Percentiles rank a stretch among this genome's conserved stretches.
Conservation (phyloP, 2,888 invertebrate genomes). For the Candidula unifasciata region DNA sequence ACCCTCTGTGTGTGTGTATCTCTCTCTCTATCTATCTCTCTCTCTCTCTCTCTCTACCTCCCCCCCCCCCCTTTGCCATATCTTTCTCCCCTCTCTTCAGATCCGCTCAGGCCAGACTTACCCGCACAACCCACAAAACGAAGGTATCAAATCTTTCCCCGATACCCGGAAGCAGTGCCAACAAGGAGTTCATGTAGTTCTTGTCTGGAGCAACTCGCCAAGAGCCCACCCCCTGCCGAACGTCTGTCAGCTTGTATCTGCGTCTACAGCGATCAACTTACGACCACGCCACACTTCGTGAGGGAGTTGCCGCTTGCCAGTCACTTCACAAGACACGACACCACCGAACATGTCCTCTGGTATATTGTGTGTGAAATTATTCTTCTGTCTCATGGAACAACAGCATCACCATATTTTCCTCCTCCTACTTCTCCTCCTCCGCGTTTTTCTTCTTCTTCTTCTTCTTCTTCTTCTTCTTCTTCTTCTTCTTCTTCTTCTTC, state of each 20-base stretch:
- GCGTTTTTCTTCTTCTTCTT: no score
- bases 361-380: no score
- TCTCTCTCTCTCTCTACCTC: constrained; percentile 26
- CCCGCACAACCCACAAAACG: not conserved
- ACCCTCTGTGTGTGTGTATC: constrained; percentile 10
- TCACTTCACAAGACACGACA: no score
- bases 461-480: no score
- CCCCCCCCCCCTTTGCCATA: not conserved
- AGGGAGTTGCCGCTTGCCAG: no score
- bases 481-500: no score
- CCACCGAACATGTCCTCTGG: no score
- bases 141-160: not conserved
- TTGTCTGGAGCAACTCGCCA: not conserved
- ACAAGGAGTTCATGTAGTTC: not conserved
- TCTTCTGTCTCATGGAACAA: no score
- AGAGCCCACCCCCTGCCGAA: constrained; percentile 14
- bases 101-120: no score
- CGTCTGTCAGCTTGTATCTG: constrained; percentile 4
- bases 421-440: no score
- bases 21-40: constrained; percentile 36
- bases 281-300: not conserved
- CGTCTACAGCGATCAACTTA: not conserved
- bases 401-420: no score
- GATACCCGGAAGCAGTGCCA: not conserved
- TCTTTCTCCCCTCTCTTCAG: not conserved